Base-by-base conservation (phyloP, 2,888 invertebrate genomes). In the Plutella xylostella region DNA sequence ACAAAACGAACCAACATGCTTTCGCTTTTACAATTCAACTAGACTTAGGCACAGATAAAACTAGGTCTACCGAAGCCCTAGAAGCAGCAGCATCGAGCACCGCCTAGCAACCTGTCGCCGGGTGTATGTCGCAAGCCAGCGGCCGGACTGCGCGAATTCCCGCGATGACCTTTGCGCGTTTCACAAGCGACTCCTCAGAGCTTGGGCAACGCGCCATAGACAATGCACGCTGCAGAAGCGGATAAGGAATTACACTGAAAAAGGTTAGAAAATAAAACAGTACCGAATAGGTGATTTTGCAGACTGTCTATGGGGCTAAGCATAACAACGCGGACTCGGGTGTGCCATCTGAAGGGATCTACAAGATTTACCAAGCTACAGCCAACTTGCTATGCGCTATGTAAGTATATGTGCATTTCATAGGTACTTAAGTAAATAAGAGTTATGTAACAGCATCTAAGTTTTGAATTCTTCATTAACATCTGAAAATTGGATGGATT, bases 151-250 rank as follows among this genome's bases (percentile, higher is more conserved):
- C 78, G 80, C 79, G 65, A 80, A 82, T 82, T 79, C 82, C 80
- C 80, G 72, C 76, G 73, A 65, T 80, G 80, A 82, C 82, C 82
- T 82, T 80, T 82, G 80, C 71, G 74, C 76, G 79, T 77, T 37
- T 19, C 37, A 18, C 18, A 18, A 37, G 69, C 9, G 9, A 34
- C 15, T 17, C 14, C 17, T 11, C 34, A 9, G 34, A 34, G 34
- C 28, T 28, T 28, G 28, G 28, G 28, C 28, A 28, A 28, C 28
- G 11, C 11, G 11, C 28, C 28, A 28, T 28, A 28, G 28, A 28
- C 28, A 28, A n/a, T 12, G 28, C 25, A 25, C 11, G 3, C n/a
- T 12, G 6, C 7, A 9, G 28, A 28, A 28, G 28, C 28, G n/a
- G 28, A 6, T 22, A 22, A 5, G 5, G 22, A 5, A 2, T 9